A percentile compares a stretch with the other conserved stretches of the same genome.
These are phyloP conservation scores for Psephotus haematonotus DNA, from an alignment of 2,113 vertebrate species.

Conservation along the genomic window DNA sequence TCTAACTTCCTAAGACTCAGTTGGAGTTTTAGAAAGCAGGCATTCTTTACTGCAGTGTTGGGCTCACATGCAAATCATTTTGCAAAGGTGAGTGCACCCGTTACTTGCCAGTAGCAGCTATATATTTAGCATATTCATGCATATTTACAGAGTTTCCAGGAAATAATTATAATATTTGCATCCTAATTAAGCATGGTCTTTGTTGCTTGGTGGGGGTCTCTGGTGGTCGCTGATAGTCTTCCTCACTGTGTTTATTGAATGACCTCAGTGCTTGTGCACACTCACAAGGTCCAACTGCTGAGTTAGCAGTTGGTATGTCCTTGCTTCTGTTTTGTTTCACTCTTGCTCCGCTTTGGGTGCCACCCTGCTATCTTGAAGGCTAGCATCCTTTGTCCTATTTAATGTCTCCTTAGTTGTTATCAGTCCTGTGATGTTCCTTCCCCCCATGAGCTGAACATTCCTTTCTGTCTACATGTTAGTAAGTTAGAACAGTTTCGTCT, in stretches of 20 bases:
- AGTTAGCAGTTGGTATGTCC: background rate
- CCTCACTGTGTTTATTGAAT: background rate
- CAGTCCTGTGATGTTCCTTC: background rate
- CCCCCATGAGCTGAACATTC: background rate
- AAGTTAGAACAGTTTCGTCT: background rate
- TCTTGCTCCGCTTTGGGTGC: background rate
- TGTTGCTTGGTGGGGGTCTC: background rate
- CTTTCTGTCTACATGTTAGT: background rate
- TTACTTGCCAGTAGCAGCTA: background rate
- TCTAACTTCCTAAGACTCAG: too few species aligned
- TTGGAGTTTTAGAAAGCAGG: background rate
- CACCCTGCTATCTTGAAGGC: background rate
- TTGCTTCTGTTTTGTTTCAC: background rate
- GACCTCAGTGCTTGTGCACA: background rate
- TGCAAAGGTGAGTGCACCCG: background rate
- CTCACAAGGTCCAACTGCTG: background rate
- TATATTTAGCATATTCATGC: background rate
- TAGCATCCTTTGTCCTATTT: background rate
- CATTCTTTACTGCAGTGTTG: background rate
- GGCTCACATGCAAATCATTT: background rate
- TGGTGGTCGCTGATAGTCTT: background rate
- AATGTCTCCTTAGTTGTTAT: background rate
- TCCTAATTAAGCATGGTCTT: background rate
- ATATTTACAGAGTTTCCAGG: background rate
- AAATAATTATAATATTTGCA: background rate